Evolutionary conservation across 1,140 invertebrate genomes (phyloP), one percentile per base, ranked within the genome.

Genomic region (Euura saliciscinereae): DNA sequence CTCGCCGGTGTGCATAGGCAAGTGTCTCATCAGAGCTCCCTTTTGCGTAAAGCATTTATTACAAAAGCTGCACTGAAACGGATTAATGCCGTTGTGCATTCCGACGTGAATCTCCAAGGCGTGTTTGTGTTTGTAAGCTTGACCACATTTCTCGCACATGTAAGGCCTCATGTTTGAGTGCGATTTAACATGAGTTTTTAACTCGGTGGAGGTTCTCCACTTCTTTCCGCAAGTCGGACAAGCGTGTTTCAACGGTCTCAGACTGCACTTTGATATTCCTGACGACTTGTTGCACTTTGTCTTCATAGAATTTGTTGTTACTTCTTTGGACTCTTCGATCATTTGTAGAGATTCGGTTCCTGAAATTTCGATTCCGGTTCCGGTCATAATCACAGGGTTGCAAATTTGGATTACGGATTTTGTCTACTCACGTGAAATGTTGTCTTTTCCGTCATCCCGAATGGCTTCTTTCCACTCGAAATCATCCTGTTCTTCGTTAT

Each of bases 21-120:
- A 86, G 78, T 93, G 92, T 78, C 92, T 88, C 77, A 89, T 88
- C 43, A 93, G 82, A 3, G 90, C 90, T 3, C 89, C 89, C 83
- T 93, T 93, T 71, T 92, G 92, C 2, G 91, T 92, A 77, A 94
- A 94, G 73, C 89, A 88, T 83, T 96, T 96, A n/a, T 91, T 91
- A 82, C 94, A 96, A 80, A 92, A 90, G 70, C 89, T 88, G 83
- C 94, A 95, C 70, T 91, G 89, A 87, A 93, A 95, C 65, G 91
- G 90, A 82, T 91, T 91, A 64, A 93, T 91, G 74, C 91, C 91
- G 79, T 90, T 90, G 77, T 93, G 92, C 84, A 93, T 89, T 6
- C 89, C 91, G 66, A 93, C 86, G 76, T 93, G 92, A 75, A 92
- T 89, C 75, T 92, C 89, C 73, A 91, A 89, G 8, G 91, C 90